phyloP scores from a whole-genome alignment of 2,797 vertebrate species.

The Clarias platycephalus region DNA sequence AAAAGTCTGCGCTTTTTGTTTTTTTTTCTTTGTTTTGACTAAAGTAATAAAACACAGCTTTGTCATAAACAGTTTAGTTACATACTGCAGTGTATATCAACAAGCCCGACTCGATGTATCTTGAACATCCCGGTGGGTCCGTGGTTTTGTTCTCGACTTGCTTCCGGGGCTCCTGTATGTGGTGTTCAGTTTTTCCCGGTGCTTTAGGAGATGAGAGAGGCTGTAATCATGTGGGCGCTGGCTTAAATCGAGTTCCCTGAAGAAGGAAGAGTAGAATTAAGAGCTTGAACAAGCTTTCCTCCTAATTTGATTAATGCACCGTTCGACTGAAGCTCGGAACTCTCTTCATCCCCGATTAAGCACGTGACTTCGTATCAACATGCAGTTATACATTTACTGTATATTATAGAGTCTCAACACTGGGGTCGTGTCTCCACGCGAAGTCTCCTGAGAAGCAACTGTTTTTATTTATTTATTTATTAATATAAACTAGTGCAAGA shows the following conservation, averaged over 20 bases:
- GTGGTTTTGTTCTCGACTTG: background rate
- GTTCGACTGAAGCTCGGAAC: background rate
- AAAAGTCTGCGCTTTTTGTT: background rate
- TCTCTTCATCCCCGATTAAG: too few relatives aligned
- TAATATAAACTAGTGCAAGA: background rate
- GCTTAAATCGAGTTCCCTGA: background rate
- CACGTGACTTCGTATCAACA: too few relatives aligned
- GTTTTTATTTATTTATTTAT: background rate
- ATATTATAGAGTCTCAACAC: background rate
- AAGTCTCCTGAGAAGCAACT: background rate
- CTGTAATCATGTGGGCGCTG: background rate
- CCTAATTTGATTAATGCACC: background rate
- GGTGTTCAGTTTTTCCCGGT: background rate
- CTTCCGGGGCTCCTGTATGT: background rate
- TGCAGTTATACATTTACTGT: background rate
- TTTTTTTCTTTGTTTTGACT: background rate
- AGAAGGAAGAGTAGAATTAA: background rate
- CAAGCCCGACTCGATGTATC: background rate
- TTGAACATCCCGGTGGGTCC: background rate
- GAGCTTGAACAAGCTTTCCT: background rate
- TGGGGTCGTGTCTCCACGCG: background rate
- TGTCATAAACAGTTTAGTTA: background rate
- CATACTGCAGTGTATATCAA: too few relatives aligned
- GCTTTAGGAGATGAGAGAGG: background rate
- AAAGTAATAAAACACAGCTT: background rate